A percentile compares a stretch with the other conserved stretches of the same genome.
Evolutionary conservation across 2,888 invertebrate species (phyloP).

Genomic region (Drosophila mercatorum): DNA sequence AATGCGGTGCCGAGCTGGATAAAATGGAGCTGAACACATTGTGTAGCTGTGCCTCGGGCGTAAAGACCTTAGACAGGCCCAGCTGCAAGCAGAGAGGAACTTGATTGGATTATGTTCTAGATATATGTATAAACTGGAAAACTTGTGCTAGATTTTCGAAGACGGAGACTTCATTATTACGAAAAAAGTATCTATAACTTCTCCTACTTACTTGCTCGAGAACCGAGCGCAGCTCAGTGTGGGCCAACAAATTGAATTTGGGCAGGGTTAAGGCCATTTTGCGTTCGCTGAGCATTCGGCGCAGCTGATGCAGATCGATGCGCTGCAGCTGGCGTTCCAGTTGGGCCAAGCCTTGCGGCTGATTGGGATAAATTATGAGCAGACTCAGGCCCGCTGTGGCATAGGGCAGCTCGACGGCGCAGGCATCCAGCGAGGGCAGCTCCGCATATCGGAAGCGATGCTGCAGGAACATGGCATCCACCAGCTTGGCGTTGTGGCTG

Average conservation of each 20-base stretch:
- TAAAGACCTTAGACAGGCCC: conserved; percentile 59
- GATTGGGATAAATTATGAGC: conserved; percentile 90
- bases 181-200: no score
- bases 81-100: conserved; percentile 37
- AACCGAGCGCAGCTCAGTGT: conserved; percentile 86
- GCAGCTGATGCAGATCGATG: conserved; percentile 86
- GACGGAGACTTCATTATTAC: no score
- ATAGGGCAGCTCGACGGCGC: conserved; percentile 90
- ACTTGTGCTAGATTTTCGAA: no score
- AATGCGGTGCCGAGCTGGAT: conserved; percentile 62
- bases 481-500: conserved; percentile 71
- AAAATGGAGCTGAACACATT: conserved; percentile 60
- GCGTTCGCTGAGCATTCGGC: conserved; percentile 83
- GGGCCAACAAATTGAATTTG: conserved; percentile 91
- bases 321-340: conserved; percentile 86
- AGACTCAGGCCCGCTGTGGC: conserved; percentile 88
- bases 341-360: conserved; percentile 87
- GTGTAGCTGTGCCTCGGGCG: conserved; percentile 50
- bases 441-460: conserved; percentile 85
- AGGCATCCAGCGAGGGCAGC: conserved; percentile 85
- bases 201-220: conserved; percentile 86
- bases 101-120: neutral
- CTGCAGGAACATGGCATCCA: conserved; percentile 83
- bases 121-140: no score
- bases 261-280: conserved; percentile 89